Evolutionary conservation across 2,888 invertebrate genomes (phyloP), one percentile per base, ranked within the genome.

Genomic region (Coelopa pilipes): DNA sequence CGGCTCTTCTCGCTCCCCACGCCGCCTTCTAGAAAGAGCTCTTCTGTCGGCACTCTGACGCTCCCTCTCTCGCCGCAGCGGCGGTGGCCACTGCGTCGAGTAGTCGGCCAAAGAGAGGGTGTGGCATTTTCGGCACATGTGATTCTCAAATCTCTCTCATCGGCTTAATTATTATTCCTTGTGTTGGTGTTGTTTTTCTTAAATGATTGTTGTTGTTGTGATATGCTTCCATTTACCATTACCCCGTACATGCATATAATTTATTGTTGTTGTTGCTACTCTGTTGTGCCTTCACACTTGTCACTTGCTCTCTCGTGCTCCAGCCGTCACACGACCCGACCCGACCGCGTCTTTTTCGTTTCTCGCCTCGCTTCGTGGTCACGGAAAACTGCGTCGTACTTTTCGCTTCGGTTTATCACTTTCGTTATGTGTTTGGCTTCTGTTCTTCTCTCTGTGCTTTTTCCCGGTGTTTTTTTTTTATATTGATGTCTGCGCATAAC

Each of bases 1-100:
- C 57, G 69, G 47, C 57, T 59, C 49, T 53, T 76, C 70, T 73
- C 21, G 45, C 15, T 21, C 17, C 24, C 57, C 49, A 5, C 47
- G 50, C 15, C 24, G 34, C 57, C 50, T 69, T 69, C 47, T n/a
- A n/a, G n/a, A n/a, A n/a, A n/a, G n/a, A n/a, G n/a, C n/a, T 13
- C 5, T 46, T 46, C 57, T 21, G 12, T 15, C 50, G 15, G 1
- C 11, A 11, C 46, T 45, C 46, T 66, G 11, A 15, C 60, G 10
- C 12, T 62, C 34, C 15, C 9, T 62, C 15, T 62, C 24, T 13
- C 60, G 11, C 60, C 24, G 1, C 24, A 7, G 12, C 45, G 4
- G 12, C 45, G 10, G 21, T 66, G 57, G 10, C 34, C 24, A 0
- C 13, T 60, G 12, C 21, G 24, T 9, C 15, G 62, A 66, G 5